These are phyloP conservation scores for Notodonta ziczac DNA, from an alignment of 2,888 invertebrate genomes.

Conservation along the genomic window DNA sequence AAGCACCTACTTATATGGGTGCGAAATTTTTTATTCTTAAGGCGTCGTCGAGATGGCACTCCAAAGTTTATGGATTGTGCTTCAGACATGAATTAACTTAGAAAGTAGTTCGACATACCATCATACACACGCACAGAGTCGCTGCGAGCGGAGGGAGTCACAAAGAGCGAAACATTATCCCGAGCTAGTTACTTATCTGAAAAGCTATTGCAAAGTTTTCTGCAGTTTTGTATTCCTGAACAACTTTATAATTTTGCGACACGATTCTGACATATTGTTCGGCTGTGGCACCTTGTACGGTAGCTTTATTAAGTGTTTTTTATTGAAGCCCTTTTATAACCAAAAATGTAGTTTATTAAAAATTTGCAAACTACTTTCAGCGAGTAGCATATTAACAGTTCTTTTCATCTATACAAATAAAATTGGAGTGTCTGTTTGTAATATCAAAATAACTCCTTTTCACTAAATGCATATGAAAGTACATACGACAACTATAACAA, in stretches of 20 bases:
- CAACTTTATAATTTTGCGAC: conserved; percentile 60
- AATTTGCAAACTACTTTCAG: too few relatives aligned
- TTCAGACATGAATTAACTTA: conserved; percentile 78
- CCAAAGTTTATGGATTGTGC: conserved; percentile 72
- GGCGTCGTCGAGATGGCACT: conserved; percentile 55
- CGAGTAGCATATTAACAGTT: too few relatives aligned
- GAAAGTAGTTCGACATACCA: conserved; percentile 72
- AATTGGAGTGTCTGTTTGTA: too few relatives aligned
- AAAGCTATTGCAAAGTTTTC: conserved; percentile 74
- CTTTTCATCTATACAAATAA: too few relatives aligned
- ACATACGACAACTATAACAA: too few relatives aligned
- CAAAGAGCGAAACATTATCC: conserved; percentile 78
- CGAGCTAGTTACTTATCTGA: conserved; percentile 76
- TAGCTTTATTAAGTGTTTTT: neutral
- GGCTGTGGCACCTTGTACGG: neutral
- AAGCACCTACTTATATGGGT: conserved; percentile 9
- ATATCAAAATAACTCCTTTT: too few relatives aligned
- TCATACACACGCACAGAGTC: conserved; percentile 53
- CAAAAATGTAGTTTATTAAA: too few relatives aligned
- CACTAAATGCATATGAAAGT: too few relatives aligned
- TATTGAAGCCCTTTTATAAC: too few relatives aligned
- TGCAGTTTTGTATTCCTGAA: conserved; percentile 63
- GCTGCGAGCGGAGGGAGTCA: conserved; percentile 65
- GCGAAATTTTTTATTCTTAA: conserved; percentile 54
- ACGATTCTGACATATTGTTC: conserved; percentile 11